These are phyloP conservation scores for Xiphorhynchus erythropygius DNA, from an alignment of 2,797 vertebrate species.

Conservation along the genomic window DNA sequence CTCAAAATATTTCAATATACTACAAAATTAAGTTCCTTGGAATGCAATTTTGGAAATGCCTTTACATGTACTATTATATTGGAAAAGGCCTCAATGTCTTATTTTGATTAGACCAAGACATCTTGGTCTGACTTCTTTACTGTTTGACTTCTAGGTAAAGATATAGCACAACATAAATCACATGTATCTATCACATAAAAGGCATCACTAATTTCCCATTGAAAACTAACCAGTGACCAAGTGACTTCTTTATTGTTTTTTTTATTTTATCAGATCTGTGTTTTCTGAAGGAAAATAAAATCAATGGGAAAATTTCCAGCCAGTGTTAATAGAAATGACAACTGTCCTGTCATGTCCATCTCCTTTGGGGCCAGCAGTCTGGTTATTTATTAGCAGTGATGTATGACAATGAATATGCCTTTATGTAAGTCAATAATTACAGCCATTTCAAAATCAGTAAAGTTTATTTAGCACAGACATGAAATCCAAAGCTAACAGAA, in stretches of 20 bases:
- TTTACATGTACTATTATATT: background rate
- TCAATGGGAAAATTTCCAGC: background rate
- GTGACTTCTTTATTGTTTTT: background rate
- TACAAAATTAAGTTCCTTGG: fast-evolving
- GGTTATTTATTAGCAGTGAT: background rate
- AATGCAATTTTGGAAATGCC: background rate
- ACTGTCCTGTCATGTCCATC: background rate
- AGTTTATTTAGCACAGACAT: background rate
- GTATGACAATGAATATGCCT: background rate
- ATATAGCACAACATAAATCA: background rate
- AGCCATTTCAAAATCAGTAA: background rate
- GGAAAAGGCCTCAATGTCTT: background rate
- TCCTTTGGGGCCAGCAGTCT: background rate
- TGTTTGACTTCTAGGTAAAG: background rate
- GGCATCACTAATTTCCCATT: background rate
- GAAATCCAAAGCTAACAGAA: background rate
- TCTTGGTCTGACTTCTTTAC: background rate
- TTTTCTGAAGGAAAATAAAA: background rate
- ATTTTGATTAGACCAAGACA: background rate
- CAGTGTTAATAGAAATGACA: background rate
- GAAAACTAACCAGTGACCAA: background rate
- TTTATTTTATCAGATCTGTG: background rate
- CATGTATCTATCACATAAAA: background rate
- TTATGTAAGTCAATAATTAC: background rate
- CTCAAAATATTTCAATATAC: background rate